These are phyloP conservation scores for Antheraea yamamai DNA, from an alignment of 2,888 invertebrate genomes.

Conservation along the genomic window DNA sequence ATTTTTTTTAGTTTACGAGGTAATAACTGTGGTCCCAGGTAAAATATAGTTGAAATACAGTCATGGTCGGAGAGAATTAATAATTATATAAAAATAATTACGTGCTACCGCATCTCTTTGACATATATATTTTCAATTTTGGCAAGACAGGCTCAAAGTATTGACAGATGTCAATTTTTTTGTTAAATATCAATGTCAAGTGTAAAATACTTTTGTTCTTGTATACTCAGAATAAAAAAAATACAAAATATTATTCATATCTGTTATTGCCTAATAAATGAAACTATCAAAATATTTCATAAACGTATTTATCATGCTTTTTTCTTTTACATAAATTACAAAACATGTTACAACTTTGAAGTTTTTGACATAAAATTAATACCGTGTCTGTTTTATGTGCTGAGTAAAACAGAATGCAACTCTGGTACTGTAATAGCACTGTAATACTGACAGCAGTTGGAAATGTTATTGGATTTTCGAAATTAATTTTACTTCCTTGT, in stretches of 20 bases:
- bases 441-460: neutral
- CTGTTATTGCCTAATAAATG: neutral
- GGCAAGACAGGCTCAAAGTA: neutral
- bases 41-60: too few species aligned
- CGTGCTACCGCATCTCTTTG: too few species aligned
- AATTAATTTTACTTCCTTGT: neutral
- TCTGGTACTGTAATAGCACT: neutral
- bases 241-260: too few species aligned
- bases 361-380: neutral
- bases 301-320: neutral
- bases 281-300: neutral
- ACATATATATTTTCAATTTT: neutral
- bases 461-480: slow-evolving; percentile 8
- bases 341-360: neutral
- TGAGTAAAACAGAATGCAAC: neutral
- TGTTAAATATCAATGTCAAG: neutral
- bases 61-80: too few species aligned
- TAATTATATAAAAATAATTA: too few species aligned
- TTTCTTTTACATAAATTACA: slow-evolving; percentile 19
- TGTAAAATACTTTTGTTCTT: neutral
- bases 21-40: too few species aligned
- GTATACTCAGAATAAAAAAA: neutral
- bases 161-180: neutral
- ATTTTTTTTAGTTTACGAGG: too few species aligned
- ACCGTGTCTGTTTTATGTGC: neutral